phyloP scores from a whole-genome alignment of 1,140 invertebrate species.

The Drosophila teissieri region DNA sequence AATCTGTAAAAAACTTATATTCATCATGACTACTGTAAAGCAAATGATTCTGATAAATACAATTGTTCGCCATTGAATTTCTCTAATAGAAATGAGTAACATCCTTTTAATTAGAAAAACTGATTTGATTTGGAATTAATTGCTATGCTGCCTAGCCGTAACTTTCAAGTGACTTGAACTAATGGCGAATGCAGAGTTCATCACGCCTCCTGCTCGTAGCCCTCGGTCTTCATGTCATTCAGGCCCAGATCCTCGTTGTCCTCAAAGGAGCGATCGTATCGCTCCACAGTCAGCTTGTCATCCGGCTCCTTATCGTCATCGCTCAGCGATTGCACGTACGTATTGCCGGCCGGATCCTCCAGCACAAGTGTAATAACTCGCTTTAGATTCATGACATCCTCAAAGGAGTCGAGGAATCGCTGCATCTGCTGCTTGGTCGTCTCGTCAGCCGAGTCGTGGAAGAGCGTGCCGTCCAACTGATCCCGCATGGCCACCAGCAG shows the following conservation, averaged over 20 bases:
- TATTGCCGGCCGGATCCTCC: constrained; percentile 98
- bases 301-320: constrained; percentile 90
- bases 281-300: constrained; percentile 89
- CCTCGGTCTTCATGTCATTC: constrained; percentile 98
- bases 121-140: background rate
- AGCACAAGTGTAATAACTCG: constrained; percentile 91
- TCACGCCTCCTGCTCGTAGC: constrained; percentile 72
- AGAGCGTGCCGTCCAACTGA: constrained; percentile 90
- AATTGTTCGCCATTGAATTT: too few relatives aligned
- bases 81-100: too few relatives aligned
- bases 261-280: constrained; percentile 94
- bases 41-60: too few relatives aligned
- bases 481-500: constrained; percentile 89
- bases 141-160: background rate
- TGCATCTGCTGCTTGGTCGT: constrained; percentile 84
- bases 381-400: constrained; percentile 89
- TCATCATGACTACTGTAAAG: too few relatives aligned
- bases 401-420: constrained; percentile 89
- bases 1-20: background rate
- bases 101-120: background rate
- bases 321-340: constrained; percentile 95
- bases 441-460: constrained; percentile 90
- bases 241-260: constrained; percentile 98
- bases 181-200: constrained; percentile 25
- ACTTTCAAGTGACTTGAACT: background rate